Percentiles rank a stretch among this genome's conserved stretches.
Conservation (phyloP, 2,888 invertebrate species). For the Gisinianus flammeolus region DNA sequence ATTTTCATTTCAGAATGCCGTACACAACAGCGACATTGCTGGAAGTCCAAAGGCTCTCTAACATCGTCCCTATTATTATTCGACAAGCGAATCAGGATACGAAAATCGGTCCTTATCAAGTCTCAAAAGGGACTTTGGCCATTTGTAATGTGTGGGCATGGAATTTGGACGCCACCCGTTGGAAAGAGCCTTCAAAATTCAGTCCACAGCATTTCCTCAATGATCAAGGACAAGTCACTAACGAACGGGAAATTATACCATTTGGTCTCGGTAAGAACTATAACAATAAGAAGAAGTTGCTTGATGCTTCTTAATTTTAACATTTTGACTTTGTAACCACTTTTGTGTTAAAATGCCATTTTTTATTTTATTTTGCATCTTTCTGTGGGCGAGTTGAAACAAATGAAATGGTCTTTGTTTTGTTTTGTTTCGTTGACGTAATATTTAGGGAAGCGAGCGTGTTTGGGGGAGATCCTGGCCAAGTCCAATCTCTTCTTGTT, state of each 20-base stretch:
- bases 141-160: conserved; percentile 41
- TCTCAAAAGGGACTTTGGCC: conserved; percentile 48
- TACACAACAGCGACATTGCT: conserved; percentile 51
- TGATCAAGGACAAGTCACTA: conserved; percentile 44
- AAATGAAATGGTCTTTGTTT: too few relatives aligned
- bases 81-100: conserved; percentile 42
- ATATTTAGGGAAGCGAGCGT: conserved; percentile 24
- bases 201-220: conserved; percentile 49
- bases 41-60: conserved; percentile 48
- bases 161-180: conserved; percentile 41
- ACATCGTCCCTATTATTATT: conserved; percentile 47
- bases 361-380: too few relatives aligned
- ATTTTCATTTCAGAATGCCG: conserved; percentile 55
- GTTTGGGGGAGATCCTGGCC: conserved; percentile 23
- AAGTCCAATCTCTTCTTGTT: conserved; percentile 7
- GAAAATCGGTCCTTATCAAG: conserved; percentile 34
- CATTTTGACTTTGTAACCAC: too few relatives aligned
- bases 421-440: too few relatives aligned
- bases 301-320: too few relatives aligned
- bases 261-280: conserved; percentile 50
- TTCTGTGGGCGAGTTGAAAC: too few relatives aligned
- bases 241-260: conserved; percentile 48
- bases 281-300: too few relatives aligned
- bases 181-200: conserved; percentile 45
- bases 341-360: too few relatives aligned